Evolutionary conservation across 2,113 vertebrate species (phyloP).

Genomic region (Centropus bengalensis): DNA sequence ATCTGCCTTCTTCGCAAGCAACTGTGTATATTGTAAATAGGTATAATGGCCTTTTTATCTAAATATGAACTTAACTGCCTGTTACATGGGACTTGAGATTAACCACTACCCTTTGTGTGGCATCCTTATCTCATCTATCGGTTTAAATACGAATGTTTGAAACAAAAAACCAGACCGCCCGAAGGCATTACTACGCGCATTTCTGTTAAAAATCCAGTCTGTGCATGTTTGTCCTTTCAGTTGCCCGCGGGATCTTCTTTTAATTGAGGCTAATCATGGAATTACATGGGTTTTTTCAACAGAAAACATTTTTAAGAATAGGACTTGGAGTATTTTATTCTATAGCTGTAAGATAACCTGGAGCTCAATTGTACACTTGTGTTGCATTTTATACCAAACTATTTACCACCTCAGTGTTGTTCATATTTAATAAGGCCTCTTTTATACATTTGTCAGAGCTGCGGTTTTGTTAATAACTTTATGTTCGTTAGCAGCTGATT

Average conservation of each 20-base stretch:
- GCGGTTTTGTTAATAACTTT: conserved; percentile 38
- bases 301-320: conserved; percentile 58
- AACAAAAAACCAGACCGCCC: background rate
- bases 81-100: conserved; percentile 88
- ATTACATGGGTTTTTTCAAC: conserved; percentile 56
- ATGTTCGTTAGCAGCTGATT: conserved; percentile 27
- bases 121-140: conserved; percentile 73
- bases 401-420: conserved; percentile 68
- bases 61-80: conserved; percentile 83
- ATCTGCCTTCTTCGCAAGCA: conserved; percentile 79
- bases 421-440: conserved; percentile 62
- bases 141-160: conserved; percentile 73
- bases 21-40: conserved; percentile 97
- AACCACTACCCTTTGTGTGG: conserved; percentile 81
- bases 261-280: conserved; percentile 70
- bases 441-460: conserved; percentile 40
- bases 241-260: conserved; percentile 72
- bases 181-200: conserved; percentile 71
- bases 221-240: conserved; percentile 72
- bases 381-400: conserved; percentile 67
- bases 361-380: conserved; percentile 39
- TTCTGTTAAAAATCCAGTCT: conserved; percentile 65
- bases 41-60: conserved; percentile 92
- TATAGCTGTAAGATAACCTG: conserved; percentile 47
- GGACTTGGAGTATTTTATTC: conserved; percentile 69